These are phyloP conservation scores for Leptinotarsa haldemani DNA, from an alignment of 2,888 invertebrate species.

Conservation along the genomic window DNA sequence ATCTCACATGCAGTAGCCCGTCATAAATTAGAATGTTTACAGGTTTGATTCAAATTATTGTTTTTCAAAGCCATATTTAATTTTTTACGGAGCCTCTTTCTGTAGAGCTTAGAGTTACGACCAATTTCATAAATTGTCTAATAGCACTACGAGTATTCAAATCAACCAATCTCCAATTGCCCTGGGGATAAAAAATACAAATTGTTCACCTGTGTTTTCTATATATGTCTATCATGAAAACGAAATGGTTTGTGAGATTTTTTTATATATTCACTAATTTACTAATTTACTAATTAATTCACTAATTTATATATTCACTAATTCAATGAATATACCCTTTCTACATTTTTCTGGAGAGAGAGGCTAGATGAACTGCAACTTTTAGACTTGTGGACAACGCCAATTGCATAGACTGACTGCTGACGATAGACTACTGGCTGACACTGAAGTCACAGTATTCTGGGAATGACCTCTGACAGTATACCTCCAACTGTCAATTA, in stretches of 20 bases:
- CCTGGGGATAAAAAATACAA: conserved; percentile 25
- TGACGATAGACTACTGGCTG: too few relatives aligned
- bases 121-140: conserved; percentile 39
- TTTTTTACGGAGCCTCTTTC: conserved; percentile 16
- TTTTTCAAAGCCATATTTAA: conserved; percentile 9
- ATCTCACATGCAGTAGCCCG: background rate
- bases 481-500: too few relatives aligned
- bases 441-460: too few relatives aligned
- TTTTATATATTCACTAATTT: too few relatives aligned
- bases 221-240: conserved; percentile 16
- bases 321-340: too few relatives aligned
- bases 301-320: too few relatives aligned
- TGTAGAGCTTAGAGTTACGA: conserved; percentile 14
- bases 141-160: conserved; percentile 41
- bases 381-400: too few relatives aligned
- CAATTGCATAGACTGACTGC: too few relatives aligned
- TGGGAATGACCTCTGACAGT: too few relatives aligned
- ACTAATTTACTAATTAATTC: too few relatives aligned
- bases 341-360: too few relatives aligned
- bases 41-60: conserved; percentile 18
- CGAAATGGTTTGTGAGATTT: background rate
- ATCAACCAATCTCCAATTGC: conserved; percentile 32
- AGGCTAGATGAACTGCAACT: too few relatives aligned
- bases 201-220: conserved; percentile 30
- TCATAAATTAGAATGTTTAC: conserved; percentile 14